Conservation (phyloP, 2,888 invertebrate species). For the Tillus elongatus region DNA sequence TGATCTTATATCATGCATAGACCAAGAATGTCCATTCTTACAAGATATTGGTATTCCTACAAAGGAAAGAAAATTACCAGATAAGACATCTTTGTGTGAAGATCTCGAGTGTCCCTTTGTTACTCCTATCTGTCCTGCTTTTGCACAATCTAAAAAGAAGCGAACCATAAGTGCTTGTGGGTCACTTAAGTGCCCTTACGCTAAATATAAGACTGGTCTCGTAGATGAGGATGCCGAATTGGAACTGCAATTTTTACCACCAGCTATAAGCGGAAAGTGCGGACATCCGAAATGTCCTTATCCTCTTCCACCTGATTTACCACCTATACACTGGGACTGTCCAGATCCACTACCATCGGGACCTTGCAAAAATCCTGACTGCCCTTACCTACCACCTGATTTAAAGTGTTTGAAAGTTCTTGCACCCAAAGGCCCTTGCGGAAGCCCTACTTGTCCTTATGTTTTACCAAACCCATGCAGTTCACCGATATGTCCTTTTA, state of each 20-base stretch:
- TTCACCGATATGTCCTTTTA: slow-evolving; percentile 22
- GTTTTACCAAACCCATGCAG: slow-evolving; percentile 27
- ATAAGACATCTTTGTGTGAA: slow-evolving; percentile 9
- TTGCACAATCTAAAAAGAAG: slow-evolving; percentile 8
- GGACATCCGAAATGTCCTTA: slow-evolving; percentile 32
- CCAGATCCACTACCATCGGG: slow-evolving; percentile 39
- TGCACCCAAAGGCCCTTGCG: slow-evolving; percentile 30
- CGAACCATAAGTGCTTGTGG: slow-evolving; percentile 25
- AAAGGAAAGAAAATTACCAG: too few species aligned
- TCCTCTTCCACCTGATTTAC: slow-evolving; percentile 26
- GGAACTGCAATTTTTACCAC: slow-evolving; percentile 28
- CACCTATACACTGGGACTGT: slow-evolving; percentile 41
- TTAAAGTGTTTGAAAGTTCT: slow-evolving; percentile 28
- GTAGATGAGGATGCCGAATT: slow-evolving; percentile 30
- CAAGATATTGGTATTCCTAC: neutral
- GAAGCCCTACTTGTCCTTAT: slow-evolving; percentile 32
- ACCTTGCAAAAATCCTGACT: slow-evolving; percentile 35
- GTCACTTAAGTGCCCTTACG: slow-evolving; percentile 33
- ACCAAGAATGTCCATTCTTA: slow-evolving; percentile 5
- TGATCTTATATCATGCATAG: slow-evolving; percentile 5
- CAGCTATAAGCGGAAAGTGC: slow-evolving; percentile 28
- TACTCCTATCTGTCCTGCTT: too few species aligned
- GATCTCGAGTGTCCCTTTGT: slow-evolving; percentile 24
- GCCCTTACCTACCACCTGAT: slow-evolving; percentile 30
- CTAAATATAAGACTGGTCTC: slow-evolving; percentile 32